phyloP scores from a whole-genome alignment of 2,113 vertebrate species.

The Hypanus sabinus region DNA sequence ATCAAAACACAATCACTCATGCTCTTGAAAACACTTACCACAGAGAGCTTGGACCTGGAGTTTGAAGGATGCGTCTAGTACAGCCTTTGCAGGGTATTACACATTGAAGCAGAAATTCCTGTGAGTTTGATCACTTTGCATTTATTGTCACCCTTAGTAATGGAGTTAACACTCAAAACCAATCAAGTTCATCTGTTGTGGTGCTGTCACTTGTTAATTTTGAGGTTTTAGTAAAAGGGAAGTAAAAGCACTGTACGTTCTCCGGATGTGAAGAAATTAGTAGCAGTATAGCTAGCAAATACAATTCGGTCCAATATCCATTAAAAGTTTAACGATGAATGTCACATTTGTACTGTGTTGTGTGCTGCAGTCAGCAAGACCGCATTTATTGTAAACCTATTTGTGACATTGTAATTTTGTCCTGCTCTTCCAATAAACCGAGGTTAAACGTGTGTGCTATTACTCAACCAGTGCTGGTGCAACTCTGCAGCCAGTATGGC shows the following conservation, averaged over 20 bases:
- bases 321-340: neutral
- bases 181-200: neutral
- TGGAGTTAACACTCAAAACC: neutral
- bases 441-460: neutral
- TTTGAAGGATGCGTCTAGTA: neutral
- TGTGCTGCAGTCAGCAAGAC: neutral
- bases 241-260: neutral
- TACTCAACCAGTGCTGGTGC: neutral
- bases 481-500: neutral
- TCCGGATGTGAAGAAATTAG: constrained; percentile 21
- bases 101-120: neutral
- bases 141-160: neutral
- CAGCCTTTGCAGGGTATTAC: neutral
- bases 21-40: constrained; percentile 22
- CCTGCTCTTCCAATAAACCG: neutral
- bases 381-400: neutral
- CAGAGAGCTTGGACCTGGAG: neutral
- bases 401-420: neutral
- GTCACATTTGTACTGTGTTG: neutral
- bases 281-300: neutral
- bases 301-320: neutral
- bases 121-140: neutral
- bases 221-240: constrained; percentile 33
- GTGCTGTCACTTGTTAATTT: neutral
- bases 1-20: neutral